Evolutionary conservation across 2,888 invertebrate species (phyloP).

Genomic region (Cephus pygmeus): DNA sequence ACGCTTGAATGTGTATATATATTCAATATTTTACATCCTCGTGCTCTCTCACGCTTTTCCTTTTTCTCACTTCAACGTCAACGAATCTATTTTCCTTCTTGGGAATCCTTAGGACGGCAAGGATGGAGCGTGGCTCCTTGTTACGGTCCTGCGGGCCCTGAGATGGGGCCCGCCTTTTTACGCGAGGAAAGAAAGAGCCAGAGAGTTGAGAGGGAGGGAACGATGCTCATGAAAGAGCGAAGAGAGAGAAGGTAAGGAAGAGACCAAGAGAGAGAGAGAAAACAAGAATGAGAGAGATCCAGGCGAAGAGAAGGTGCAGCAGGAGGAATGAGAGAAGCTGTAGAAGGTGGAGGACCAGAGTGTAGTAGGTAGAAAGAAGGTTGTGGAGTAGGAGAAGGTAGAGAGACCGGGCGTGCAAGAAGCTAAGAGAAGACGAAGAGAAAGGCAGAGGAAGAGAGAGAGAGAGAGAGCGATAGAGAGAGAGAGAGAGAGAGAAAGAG

Average conservation of each 20-base stretch:
- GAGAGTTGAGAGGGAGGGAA: constrained; percentile 25
- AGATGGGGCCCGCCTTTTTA: constrained; percentile 59
- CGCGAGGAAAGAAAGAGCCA: constrained; percentile 46
- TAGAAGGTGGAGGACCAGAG: constrained; percentile 24
- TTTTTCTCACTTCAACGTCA: background rate
- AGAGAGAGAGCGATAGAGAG: background rate
- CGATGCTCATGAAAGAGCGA: constrained; percentile 14
- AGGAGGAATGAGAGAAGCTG: constrained; percentile 51
- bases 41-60: background rate
- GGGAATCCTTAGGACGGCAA: background rate
- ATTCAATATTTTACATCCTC: background rate
- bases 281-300: constrained; percentile 23
- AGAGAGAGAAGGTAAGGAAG: constrained; percentile 20
- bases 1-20: background rate
- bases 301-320: constrained; percentile 45
- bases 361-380: constrained; percentile 26
- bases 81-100: background rate
- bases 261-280: constrained; percentile 17
- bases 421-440: constrained; percentile 18
- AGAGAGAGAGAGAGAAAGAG: background rate
- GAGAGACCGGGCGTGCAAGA: constrained; percentile 15
- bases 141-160: constrained; percentile 43
- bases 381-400: constrained; percentile 29
- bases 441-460: constrained; percentile 4
- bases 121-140: constrained; percentile 28